Evolutionary conservation across 2,797 vertebrate genomes (phyloP).

Genomic region (Galaxias olidus): DNA sequence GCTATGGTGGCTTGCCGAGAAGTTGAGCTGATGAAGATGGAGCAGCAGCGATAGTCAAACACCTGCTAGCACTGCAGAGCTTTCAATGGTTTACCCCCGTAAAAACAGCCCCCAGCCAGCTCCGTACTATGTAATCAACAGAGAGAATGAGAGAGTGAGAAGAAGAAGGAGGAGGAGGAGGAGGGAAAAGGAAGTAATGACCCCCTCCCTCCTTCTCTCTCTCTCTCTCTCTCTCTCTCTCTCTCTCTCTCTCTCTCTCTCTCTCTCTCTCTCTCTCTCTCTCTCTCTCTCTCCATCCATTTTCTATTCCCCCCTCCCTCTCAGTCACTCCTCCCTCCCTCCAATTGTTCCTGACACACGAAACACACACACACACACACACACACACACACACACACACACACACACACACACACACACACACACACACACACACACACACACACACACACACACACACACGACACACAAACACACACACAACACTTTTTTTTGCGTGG

Average conservation of each 20-base stretch:
- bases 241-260: conserved; percentile 22
- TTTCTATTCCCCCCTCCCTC: not conserved
- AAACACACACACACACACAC: conserved; percentile 33
- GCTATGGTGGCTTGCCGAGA: too few relatives aligned
- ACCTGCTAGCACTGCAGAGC: conserved; percentile 67
- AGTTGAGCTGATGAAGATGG: conserved; percentile 64
- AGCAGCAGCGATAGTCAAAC: conserved; percentile 67
- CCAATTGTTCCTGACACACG: conserved; percentile 65
- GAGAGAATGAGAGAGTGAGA: conserved; percentile 29
- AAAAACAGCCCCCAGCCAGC: conserved; percentile 34
- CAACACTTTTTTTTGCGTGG: not conserved
- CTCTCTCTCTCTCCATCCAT: not conserved
- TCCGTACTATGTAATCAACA: conserved; percentile 49
- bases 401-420: too few relatives aligned
- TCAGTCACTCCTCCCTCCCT: conserved; percentile 23
- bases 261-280: not conserved
- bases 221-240: not conserved
- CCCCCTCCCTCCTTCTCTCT: conserved; percentile 20
- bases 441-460: too few relatives aligned
- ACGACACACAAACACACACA: conserved; percentile 3
- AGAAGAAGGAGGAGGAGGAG: not conserved
- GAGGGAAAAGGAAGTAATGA: conserved; percentile 33
- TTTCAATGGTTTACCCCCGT: conserved; percentile 46
- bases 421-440: conserved; percentile 49
- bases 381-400: not conserved